Percentiles rank a stretch among this genome's conserved stretches.
Evolutionary conservation across 1,140 invertebrate genomes (phyloP).

Genomic region (Paraescarpia echinospica): DNA sequence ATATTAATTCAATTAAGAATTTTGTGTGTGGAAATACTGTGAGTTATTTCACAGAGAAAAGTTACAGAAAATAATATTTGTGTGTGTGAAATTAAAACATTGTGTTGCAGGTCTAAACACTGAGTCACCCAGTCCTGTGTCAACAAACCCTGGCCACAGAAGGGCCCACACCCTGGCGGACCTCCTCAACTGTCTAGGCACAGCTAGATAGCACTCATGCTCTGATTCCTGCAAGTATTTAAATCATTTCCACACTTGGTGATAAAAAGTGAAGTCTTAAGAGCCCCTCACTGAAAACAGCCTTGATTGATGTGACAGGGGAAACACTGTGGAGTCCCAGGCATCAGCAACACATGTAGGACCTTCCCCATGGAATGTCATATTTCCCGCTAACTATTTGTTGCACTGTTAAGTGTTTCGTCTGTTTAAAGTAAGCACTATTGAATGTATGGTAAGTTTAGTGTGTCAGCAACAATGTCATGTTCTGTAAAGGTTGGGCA

Average conservation of each 20-base stretch:
- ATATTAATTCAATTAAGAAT: too few species aligned
- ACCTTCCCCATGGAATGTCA: neutral
- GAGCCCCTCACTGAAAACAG: neutral
- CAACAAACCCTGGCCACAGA: neutral
- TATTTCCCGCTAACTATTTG: neutral
- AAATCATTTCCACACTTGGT: neutral
- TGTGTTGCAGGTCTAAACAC: neutral
- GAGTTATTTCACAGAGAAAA: neutral
- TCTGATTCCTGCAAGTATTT: neutral
- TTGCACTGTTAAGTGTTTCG: neutral
- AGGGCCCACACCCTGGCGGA: too few species aligned
- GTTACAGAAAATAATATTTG: neutral
- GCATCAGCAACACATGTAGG: neutral
- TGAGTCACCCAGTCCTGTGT: neutral
- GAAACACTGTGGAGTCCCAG: neutral
- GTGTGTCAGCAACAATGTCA: neutral
- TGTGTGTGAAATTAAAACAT: neutral
- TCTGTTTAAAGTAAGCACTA: neutral
- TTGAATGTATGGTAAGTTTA: neutral
- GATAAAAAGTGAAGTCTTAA: neutral
- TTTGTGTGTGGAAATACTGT: too few species aligned
- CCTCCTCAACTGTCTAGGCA: too few species aligned
- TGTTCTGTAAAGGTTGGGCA: too few species aligned
- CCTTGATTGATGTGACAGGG: neutral
- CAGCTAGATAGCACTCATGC: neutral